These are phyloP conservation scores for Calliopsis andreniformis DNA, from an alignment of 1,140 invertebrate species.

Conservation along the genomic window DNA sequence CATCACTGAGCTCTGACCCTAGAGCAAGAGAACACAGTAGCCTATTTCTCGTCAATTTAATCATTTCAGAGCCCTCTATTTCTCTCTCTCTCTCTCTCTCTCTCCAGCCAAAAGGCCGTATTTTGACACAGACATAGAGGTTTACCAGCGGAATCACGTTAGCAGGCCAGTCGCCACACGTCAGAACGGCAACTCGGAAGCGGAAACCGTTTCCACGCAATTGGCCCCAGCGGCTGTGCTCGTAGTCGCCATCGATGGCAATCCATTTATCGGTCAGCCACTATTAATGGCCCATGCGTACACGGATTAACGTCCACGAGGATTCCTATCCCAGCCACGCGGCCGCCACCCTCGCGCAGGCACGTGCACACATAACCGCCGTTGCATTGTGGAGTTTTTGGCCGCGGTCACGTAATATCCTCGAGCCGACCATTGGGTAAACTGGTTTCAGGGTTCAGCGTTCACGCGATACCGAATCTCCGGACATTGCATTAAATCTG, in stretches of 20 bases:
- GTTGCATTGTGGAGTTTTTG: slow-evolving; percentile 46
- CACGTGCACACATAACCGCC: not conserved
- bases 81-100: too few relatives aligned
- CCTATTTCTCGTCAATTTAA: too few relatives aligned
- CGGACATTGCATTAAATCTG: slow-evolving; percentile 36
- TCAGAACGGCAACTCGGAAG: not conserved
- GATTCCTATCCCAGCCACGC: slow-evolving; percentile 4
- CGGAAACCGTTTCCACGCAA: slow-evolving; percentile 50
- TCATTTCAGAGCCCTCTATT: too few relatives aligned
- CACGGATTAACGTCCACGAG: slow-evolving; percentile 59
- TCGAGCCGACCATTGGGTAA: slow-evolving; percentile 11
- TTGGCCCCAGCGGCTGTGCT: slow-evolving; percentile 51
- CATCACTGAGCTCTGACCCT: too few relatives aligned
- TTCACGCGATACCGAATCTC: slow-evolving; percentile 22
- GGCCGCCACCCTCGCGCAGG: not conserved
- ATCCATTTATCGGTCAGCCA: slow-evolving; percentile 61
- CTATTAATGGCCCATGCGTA: slow-evolving; percentile 64
- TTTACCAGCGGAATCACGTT: slow-evolving; percentile 12
- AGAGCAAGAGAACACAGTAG: too few relatives aligned
- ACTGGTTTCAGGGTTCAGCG: slow-evolving; percentile 35
- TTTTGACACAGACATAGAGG: too few relatives aligned
- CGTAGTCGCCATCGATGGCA: slow-evolving; percentile 58
- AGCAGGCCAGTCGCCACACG: slow-evolving; percentile 18
- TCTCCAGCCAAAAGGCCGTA: too few relatives aligned
- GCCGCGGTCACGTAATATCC: slow-evolving; percentile 31